phyloP scores from a whole-genome alignment of 1,140 invertebrate species.

The Orchestia grillus region DNA sequence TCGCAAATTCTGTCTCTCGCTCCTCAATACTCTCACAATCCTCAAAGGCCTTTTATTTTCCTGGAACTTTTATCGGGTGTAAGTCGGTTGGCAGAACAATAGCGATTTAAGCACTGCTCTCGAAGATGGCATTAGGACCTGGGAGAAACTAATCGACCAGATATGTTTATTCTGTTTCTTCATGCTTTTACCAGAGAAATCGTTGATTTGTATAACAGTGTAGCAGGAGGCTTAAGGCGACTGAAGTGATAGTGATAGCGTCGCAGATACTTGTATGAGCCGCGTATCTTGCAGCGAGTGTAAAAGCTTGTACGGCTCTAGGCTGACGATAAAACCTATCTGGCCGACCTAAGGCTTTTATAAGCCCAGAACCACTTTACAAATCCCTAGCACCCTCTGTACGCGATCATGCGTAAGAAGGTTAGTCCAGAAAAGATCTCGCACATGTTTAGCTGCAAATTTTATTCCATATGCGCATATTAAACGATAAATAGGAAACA shows the following conservation, averaged over 20 bases:
- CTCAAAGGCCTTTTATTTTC: not conserved
- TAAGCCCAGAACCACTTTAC: not conserved
- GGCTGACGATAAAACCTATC: constrained; percentile 15
- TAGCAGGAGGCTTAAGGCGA: constrained; percentile 20
- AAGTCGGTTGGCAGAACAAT: constrained; percentile 35
- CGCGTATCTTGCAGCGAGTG: constrained; percentile 15
- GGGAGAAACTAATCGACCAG: constrained; percentile 29
- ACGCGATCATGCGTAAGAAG: not conserved
- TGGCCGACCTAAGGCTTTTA: constrained; percentile 21
- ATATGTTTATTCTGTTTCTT: constrained; percentile 28
- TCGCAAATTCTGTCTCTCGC: not conserved
- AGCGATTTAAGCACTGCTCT: constrained; percentile 32
- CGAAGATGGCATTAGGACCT: not conserved
- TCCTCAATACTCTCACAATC: not conserved
- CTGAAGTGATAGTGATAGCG: constrained; percentile 35
- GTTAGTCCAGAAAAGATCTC: not conserved
- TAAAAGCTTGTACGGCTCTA: constrained; percentile 16
- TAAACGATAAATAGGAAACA: not conserved
- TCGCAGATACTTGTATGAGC: constrained; percentile 28
- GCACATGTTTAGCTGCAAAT: not conserved
- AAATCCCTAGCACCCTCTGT: not conserved
- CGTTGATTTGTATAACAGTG: constrained; percentile 41
- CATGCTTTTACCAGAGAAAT: constrained; percentile 42
- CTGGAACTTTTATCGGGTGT: not conserved
- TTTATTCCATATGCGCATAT: not conserved